Conservation (phyloP, 2,888 invertebrate genomes). For the Amiota minor region DNA sequence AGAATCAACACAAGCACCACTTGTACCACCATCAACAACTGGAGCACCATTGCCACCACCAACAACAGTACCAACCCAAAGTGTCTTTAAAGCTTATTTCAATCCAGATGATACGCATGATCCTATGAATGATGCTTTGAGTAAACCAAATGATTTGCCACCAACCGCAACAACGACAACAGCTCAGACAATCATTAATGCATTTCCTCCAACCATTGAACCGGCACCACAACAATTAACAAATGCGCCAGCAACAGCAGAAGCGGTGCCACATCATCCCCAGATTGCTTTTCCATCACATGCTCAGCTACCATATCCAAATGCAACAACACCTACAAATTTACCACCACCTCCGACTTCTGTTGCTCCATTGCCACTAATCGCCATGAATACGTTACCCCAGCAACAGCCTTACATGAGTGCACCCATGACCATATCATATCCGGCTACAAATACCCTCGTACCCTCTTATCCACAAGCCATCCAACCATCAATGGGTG, state of each 20-base stretch:
- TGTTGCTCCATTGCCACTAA: conserved; percentile 60
- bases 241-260: conserved; percentile 23
- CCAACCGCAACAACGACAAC: not conserved
- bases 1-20: conserved; percentile 40
- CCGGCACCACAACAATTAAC: conserved; percentile 17
- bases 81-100: conserved; percentile 68
- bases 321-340: conserved; percentile 44
- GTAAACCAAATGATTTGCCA: conserved; percentile 11
- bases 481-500: conserved; percentile 68
- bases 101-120: conserved; percentile 65
- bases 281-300: not conserved
- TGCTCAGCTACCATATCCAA: too few species aligned
- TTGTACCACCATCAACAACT: not conserved
- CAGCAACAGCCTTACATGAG: conserved; percentile 66
- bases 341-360: conserved; percentile 42
- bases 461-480: conserved; percentile 71
- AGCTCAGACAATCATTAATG: not conserved
- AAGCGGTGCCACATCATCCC: not conserved
- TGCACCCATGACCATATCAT: conserved; percentile 64
- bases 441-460: conserved; percentile 67
- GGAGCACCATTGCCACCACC: not conserved
- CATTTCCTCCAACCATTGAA: conserved; percentile 1
- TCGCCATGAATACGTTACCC: conserved; percentile 57
- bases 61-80: conserved; percentile 48
- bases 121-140: conserved; percentile 47